A percentile compares a stretch with the other conserved stretches of the same genome.
These are phyloP conservation scores for Notoglanidium macrostoma DNA, from an alignment of 2,797 vertebrate genomes.

Conservation along the genomic window DNA sequence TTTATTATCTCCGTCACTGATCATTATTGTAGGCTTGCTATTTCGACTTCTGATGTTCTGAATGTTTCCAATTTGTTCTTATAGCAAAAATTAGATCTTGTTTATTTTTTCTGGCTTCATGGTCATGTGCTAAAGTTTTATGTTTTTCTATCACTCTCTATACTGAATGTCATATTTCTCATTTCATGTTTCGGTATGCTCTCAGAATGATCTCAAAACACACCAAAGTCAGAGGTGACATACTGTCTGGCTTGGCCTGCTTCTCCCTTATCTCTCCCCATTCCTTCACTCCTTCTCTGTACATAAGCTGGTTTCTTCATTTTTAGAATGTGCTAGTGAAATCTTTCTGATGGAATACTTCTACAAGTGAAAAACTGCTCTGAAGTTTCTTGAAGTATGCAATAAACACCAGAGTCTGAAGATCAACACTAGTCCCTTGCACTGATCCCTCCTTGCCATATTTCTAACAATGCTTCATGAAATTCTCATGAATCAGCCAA, in stretches of 20 bases:
- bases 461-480: neutral
- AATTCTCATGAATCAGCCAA: neutral
- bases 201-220: neutral
- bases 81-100: neutral
- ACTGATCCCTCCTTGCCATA: neutral
- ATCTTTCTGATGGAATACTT: neutral
- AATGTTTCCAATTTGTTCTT: neutral
- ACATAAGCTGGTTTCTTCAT: neutral
- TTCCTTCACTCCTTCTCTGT: neutral
- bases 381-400: neutral
- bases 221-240: neutral
- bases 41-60: neutral
- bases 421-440: neutral
- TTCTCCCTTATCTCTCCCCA: neutral
- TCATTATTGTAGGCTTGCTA: neutral
- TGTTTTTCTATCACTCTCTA: neutral
- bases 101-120: too few relatives aligned
- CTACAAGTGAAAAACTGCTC: neutral
- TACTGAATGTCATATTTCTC: neutral
- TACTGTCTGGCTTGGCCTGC: neutral
- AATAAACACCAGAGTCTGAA: neutral
- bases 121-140: neutral
- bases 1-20: neutral
- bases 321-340: neutral
- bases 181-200: neutral